Percentiles rank a stretch among this genome's conserved stretches.
Conservation (phyloP, 2,113 vertebrate species). For the Chaetodon auriga region DNA sequence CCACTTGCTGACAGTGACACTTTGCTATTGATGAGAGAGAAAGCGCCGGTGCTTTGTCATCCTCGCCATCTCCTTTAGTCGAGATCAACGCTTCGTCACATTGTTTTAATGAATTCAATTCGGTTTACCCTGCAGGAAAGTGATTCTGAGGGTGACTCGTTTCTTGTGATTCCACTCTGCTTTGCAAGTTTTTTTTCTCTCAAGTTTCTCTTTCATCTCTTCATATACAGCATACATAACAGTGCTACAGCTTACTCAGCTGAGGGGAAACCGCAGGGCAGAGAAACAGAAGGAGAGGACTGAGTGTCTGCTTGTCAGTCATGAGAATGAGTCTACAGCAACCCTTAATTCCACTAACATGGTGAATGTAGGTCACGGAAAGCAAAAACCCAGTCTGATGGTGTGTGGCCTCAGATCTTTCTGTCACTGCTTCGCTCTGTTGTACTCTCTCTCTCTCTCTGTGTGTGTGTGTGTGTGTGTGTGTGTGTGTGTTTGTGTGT, state of each 20-base stretch:
- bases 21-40: slow-evolving; percentile 8
- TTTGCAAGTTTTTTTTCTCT: slow-evolving; percentile 10
- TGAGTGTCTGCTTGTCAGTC: slow-evolving; percentile 42
- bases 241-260: slow-evolving; percentile 17
- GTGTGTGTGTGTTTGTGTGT: slow-evolving; percentile 12
- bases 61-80: slow-evolving; percentile 10
- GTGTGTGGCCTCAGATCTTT: slow-evolving; percentile 40
- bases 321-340: slow-evolving; percentile 22
- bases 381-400: slow-evolving; percentile 21
- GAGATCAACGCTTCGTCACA: slow-evolving; percentile 12
- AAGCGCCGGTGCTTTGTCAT: slow-evolving; percentile 24
- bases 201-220: slow-evolving; percentile 44
- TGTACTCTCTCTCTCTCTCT: not conserved
- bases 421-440: slow-evolving; percentile 15
- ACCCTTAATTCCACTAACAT: slow-evolving; percentile 45
- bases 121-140: slow-evolving; percentile 32
- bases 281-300: slow-evolving; percentile 12
- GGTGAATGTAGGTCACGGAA: slow-evolving; percentile 66
- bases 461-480: not conserved
- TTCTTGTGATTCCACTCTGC: slow-evolving; percentile 24
- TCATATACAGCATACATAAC: slow-evolving; percentile 1
- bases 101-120: slow-evolving; percentile 10
- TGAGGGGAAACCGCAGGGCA: slow-evolving; percentile 39
- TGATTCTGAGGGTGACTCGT: not conserved
- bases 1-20: slow-evolving; percentile 30